These are phyloP conservation scores for Pterocles gutturalis DNA, from an alignment of 2,113 vertebrate genomes.

Conservation along the genomic window DNA sequence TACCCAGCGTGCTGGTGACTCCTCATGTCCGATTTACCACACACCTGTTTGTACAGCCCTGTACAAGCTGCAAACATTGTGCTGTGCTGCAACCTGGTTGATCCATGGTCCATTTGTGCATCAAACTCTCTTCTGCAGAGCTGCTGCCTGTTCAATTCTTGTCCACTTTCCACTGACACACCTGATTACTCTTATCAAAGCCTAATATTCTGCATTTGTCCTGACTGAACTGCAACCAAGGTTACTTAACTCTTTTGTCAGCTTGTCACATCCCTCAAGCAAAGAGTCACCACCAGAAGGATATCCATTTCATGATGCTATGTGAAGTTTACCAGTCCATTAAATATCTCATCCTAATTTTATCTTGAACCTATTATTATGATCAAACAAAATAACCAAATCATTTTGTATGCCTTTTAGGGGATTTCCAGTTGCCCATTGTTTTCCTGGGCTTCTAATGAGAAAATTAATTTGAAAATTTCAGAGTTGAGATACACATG, in stretches of 20 bases:
- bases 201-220: background rate
- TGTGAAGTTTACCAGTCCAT: accelerated
- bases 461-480: background rate
- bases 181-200: background rate
- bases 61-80: background rate
- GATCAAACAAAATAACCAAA: background rate
- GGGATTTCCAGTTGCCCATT: background rate
- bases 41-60: background rate
- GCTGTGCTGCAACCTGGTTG: background rate
- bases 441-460: background rate
- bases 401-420: background rate
- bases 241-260: background rate
- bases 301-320: accelerated
- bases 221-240: background rate
- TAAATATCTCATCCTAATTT: background rate
- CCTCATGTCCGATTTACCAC: background rate
- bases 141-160: background rate
- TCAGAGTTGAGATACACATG: background rate
- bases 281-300: background rate
- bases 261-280: background rate
- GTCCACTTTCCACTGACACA: background rate
- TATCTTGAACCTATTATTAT: background rate
- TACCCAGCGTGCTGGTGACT: background rate
- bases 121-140: background rate
- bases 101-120: background rate